These are phyloP conservation scores for Meta bourneti DNA, from an alignment of 2,888 invertebrate genomes.

Conservation along the genomic window DNA sequence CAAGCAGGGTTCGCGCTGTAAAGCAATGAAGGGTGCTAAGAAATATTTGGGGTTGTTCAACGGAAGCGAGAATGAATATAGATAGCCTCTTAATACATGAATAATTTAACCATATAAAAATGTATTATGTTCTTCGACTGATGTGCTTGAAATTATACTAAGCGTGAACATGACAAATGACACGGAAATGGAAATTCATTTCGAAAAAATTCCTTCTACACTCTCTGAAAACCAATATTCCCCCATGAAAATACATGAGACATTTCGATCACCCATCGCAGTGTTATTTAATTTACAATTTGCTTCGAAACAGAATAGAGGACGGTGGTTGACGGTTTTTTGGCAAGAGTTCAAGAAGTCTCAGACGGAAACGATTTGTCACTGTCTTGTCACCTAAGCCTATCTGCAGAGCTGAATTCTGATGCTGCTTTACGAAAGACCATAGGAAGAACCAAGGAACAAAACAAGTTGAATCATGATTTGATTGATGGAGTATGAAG, in stretches of 20 bases:
- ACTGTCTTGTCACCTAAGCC: not conserved
- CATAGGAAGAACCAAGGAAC: not conserved
- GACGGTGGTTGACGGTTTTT: not conserved
- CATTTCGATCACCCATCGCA: not conserved
- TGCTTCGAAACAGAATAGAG: not conserved
- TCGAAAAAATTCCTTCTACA: not conserved
- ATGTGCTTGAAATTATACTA: not conserved
- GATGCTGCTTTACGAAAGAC: not conserved
- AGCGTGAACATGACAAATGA: not conserved
- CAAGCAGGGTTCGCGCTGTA: too few species aligned
- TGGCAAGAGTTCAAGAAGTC: not conserved
- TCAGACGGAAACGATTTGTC: not conserved
- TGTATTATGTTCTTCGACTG: not conserved
- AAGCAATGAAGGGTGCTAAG: too few species aligned
- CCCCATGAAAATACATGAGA: not conserved
- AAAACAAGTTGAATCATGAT: not conserved
- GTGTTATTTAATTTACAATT: not conserved
- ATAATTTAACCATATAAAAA: too few species aligned
- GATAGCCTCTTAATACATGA: too few species aligned
- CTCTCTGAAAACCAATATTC: not conserved
- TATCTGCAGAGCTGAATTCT: not conserved
- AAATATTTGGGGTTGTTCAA: too few species aligned
- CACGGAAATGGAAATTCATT: not conserved
- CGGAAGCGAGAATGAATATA: too few species aligned
- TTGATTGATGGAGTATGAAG: not conserved